Percentiles rank a stretch among this genome's conserved stretches.
These are phyloP conservation scores for Stictocephala bisonia DNA, from an alignment of 2,888 invertebrate species.

Conservation along the genomic window DNA sequence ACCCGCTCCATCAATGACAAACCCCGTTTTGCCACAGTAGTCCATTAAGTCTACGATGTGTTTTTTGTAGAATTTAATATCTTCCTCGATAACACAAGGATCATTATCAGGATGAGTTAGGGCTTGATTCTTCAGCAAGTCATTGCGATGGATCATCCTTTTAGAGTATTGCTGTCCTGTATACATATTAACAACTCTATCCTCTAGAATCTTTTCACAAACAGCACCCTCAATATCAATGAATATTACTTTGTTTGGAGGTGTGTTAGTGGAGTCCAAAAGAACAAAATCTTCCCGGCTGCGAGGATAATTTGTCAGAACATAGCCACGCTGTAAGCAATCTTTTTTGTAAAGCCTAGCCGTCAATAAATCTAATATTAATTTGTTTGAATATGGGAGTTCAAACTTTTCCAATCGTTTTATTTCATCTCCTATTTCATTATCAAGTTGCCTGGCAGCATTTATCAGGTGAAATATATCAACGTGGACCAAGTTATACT, in stretches of 20 bases:
- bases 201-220: constrained; percentile 64
- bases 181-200: constrained; percentile 66
- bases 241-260: constrained; percentile 72
- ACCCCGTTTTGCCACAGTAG: constrained; percentile 51
- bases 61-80: constrained; percentile 12
- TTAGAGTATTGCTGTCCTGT: constrained; percentile 62
- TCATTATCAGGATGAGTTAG: constrained; percentile 52
- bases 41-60: constrained; percentile 49
- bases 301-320: constrained; percentile 71
- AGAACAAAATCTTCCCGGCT: constrained; percentile 70
- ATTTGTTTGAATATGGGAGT: constrained; percentile 17
- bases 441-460: constrained; percentile 66
- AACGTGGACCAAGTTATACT: constrained; percentile 70
- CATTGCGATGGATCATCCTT: constrained; percentile 34
- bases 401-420: constrained; percentile 52
- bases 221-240: constrained; percentile 64
- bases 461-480: constrained; percentile 69
- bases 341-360: constrained; percentile 66
- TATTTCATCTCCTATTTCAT: constrained; percentile 62
- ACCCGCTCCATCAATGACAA: constrained; percentile 49
- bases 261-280: constrained; percentile 70
- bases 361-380: constrained; percentile 12
- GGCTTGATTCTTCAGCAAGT: constrained; percentile 36
- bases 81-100: constrained; percentile 32
- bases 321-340: constrained; percentile 73